Percentiles rank a stretch among this genome's conserved stretches.
These are phyloP conservation scores for Cephalopholis sonnerati DNA, from an alignment of 2,113 vertebrate species.

Conservation along the genomic window DNA sequence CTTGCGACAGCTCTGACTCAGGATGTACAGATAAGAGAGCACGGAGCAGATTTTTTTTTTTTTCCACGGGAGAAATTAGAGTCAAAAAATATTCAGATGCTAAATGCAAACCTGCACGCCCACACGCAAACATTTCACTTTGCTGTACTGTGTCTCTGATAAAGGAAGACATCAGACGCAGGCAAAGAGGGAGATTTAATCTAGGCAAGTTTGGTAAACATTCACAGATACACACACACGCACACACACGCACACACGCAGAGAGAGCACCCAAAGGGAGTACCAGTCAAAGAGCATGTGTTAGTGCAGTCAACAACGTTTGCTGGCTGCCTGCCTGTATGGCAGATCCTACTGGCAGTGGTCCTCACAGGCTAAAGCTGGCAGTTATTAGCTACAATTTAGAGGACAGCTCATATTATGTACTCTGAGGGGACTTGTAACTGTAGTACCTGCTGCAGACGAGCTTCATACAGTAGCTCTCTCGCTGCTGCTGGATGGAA, in stretches of 20 bases:
- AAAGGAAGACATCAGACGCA: slow-evolving; percentile 68
- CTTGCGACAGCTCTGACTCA: slow-evolving; percentile 48
- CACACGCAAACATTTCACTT: slow-evolving; percentile 37
- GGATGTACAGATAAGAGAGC: slow-evolving; percentile 33
- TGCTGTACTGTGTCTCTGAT: slow-evolving; percentile 45
- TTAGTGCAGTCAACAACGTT: slow-evolving; percentile 77
- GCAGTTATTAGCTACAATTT: slow-evolving; percentile 76
- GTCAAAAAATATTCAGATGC: slow-evolving; percentile 21
- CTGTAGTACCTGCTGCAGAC: slow-evolving; percentile 54
- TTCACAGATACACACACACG: not conserved
- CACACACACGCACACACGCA: slow-evolving; percentile 16
- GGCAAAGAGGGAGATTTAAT: slow-evolving; percentile 64
- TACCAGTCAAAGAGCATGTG: slow-evolving; percentile 79
- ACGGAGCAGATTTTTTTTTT: not conserved
- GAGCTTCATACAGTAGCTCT: slow-evolving; percentile 35
- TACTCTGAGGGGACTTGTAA: slow-evolving; percentile 67
- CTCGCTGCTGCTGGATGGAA: slow-evolving; percentile 7
- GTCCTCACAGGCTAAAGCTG: slow-evolving; percentile 67
- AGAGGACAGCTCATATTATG: slow-evolving; percentile 73
- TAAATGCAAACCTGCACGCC: slow-evolving; percentile 54
- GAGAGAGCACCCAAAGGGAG: slow-evolving; percentile 53
- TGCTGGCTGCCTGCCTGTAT: slow-evolving; percentile 73
- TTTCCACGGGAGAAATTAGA: slow-evolving; percentile 13
- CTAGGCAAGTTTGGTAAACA: slow-evolving; percentile 67
- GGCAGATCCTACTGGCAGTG: slow-evolving; percentile 64